Base-by-base conservation (phyloP, 1,140 invertebrate species). In the Manduca sexta region DNA sequence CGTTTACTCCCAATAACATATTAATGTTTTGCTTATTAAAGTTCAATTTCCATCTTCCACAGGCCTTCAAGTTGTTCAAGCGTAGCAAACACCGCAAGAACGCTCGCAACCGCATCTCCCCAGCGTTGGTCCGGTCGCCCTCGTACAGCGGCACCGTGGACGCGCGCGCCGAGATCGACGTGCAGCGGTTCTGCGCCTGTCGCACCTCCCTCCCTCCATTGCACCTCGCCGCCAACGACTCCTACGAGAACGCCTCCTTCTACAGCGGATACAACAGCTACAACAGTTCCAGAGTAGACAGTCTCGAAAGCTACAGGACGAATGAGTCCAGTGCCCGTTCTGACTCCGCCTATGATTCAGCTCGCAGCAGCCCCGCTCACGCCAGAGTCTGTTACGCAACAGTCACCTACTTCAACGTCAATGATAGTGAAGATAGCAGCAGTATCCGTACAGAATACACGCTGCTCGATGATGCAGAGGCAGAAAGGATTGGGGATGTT, bases 61-160 rank as follows among this genome's bases (percentile, higher is more conserved):
- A 84, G 80, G 80, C 80, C 44, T 84, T 84, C 67, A 84, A 84
- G 52, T 45, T 84, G 8, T 84, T 84, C 69, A 84, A 84, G 17
- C 39, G 72, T 8, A 76, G 63, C 54, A 74, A 77, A 35, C 73
- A 37, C 33, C 61, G 63, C 37, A 80, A 80, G 45, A 58, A 45
- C 40, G 43, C 61, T 0, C 62, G 72, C 4, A 84, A 84, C 51
- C 63, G 69, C 15, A 67, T 83, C 11, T 81, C 78, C 0, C 81
- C 81, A 0, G 64, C 60, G 1, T 48, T 79, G n/a, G 66, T 65
- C 2, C 67, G 75, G 6, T 76, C 72, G 0, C 74, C 68, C 0
- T 77, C 76, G 2, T 74, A 72, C 56, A 74, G 58, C 54, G 78
- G 80, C 10, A 84, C 80, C 0, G 75, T 75, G 1, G 77, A 84